phyloP scores from a whole-genome alignment of 2,888 invertebrate species.

The Dilophus febrilis region DNA sequence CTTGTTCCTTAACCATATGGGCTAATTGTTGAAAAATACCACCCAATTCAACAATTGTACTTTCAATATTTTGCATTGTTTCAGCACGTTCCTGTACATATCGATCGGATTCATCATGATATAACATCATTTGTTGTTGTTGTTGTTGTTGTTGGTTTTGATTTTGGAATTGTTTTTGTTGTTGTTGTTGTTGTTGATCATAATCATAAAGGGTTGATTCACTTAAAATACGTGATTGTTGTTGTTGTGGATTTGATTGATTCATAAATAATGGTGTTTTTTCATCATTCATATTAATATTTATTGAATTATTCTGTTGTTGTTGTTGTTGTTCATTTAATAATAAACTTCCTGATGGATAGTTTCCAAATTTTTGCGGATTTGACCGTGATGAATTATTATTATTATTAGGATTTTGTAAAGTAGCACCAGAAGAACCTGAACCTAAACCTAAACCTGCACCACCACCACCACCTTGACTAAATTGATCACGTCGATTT shows the following conservation, averaged over 20 bases:
- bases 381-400: slow-evolving; percentile 43
- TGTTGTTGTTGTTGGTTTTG: slow-evolving; percentile 18
- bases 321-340: slow-evolving; percentile 41
- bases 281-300: slow-evolving; percentile 66
- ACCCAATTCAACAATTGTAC: slow-evolving; percentile 97
- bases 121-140: slow-evolving; percentile 44
- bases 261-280: slow-evolving; percentile 26
- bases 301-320: too few species aligned
- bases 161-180: slow-evolving; percentile 2
- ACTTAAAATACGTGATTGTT: slow-evolving; percentile 17
- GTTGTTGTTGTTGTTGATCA: slow-evolving; percentile 2
- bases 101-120: slow-evolving; percentile 73
- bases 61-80: slow-evolving; percentile 98
- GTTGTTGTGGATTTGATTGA: too few species aligned
- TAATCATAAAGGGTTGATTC: slow-evolving; percentile 10
- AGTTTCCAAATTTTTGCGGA: slow-evolving; percentile 30
- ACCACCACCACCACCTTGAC: slow-evolving; percentile 22
- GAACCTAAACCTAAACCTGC: slow-evolving; percentile 25
- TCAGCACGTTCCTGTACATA: slow-evolving; percentile 88
- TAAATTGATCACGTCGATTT: slow-evolving; percentile 76
- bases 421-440: too few species aligned
- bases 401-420: slow-evolving; percentile 44
- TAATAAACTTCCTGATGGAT: slow-evolving; percentile 29
- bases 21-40: slow-evolving; percentile 93
- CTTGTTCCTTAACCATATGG: slow-evolving; percentile 70